Evolutionary conservation across 1,140 invertebrate genomes (phyloP), one percentile per base, ranked within the genome.

Genomic region (Drosophila murphyi): DNA sequence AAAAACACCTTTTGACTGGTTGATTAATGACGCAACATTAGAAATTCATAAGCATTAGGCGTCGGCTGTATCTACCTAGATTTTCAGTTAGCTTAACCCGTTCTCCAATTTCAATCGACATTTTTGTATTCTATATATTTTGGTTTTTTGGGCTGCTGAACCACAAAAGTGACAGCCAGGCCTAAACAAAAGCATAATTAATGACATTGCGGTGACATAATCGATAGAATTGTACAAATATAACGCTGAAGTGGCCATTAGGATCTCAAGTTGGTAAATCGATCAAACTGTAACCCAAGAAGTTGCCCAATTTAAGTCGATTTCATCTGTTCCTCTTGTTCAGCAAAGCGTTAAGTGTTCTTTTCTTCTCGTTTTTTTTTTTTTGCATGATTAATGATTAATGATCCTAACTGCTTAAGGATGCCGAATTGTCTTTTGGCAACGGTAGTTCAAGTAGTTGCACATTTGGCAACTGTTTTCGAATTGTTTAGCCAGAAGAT

Each of bases 401-500:
- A 80, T 50, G 29, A 31, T 34, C 20, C 41, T 5, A 52, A 54
- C 48, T 45, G 31, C n/a, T 43, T 29, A 43, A 43, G 39, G 55
- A 41, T 45, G n/a, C 32, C 10, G n/a, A 20, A 60, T 48, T 41
- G 39, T 41, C 39, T 43, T 43, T 43, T 43, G 2, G 10, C 28
- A 65, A 60, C 37, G 56, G 72, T 62, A 75, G 72, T 75, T 78
- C 54, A 78, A 78, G 64, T 70, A 80, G 80, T 74, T 88, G 80
- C 78, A 61, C 74, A 78, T 85, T 89, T 89, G 55, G 85, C 86
- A 89, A 89, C 85, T 89, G 86, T 89, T 89, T 89, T 89, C 85
- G 88, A 89, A 89, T 89, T 89, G 85, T 89, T 87, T 39, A 20
- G 35, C n/a, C 7, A 64, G 12, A 55, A 28, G 48, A n/a, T 56